These are phyloP conservation scores for Carettochelys insculpta DNA, from an alignment of 2,113 vertebrate genomes.

Conservation along the genomic window DNA sequence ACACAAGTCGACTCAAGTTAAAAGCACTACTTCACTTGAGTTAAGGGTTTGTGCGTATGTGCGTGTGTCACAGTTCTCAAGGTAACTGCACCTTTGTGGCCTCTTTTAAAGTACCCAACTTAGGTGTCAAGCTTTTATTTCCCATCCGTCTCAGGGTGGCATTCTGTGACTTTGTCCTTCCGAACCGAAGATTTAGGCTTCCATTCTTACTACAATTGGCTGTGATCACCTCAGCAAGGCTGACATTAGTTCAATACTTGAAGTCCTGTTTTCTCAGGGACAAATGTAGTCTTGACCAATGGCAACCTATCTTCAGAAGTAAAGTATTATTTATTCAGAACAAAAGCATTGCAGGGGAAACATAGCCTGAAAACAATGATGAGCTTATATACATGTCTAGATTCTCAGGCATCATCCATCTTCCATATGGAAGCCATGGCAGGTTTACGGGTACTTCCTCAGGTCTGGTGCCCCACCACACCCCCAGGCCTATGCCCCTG, in stretches of 20 bases:
- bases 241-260: neutral
- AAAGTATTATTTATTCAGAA: neutral
- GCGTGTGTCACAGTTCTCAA: neutral
- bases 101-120: neutral
- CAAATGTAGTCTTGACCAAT: neutral
- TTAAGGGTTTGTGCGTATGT: neutral
- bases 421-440: neutral
- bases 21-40: neutral
- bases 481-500: neutral
- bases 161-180: neutral
- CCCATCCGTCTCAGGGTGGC: neutral
- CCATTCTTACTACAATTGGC: too few species aligned
- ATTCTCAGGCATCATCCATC: neutral
- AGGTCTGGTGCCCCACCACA: too few species aligned
- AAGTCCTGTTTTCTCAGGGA: neutral
- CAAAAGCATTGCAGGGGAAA: neutral
- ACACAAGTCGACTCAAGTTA: neutral
- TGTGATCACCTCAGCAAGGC: too few species aligned
- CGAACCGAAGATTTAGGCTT: too few species aligned
- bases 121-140: neutral
- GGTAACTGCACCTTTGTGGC: neutral
- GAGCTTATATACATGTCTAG: neutral
- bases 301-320: neutral
- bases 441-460: neutral
- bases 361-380: neutral